These are phyloP conservation scores for Anarrhichthys ocellatus DNA, from an alignment of 2,113 vertebrate genomes.

Conservation along the genomic window DNA sequence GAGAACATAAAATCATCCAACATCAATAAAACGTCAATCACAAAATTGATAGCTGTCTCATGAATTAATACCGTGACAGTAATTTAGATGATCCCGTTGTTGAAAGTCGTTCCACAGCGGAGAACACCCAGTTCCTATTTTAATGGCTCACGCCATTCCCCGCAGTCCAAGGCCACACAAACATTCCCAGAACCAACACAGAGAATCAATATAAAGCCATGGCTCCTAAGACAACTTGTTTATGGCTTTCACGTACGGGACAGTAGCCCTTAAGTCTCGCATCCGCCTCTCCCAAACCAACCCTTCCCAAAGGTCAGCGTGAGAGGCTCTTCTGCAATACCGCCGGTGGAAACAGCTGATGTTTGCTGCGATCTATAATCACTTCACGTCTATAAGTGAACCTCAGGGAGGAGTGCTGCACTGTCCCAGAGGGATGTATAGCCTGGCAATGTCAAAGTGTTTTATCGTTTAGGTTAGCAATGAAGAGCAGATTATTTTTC, in stretches of 20 bases:
- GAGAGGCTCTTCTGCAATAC: slow-evolving; percentile 9
- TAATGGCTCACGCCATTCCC: background rate
- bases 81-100: slow-evolving; percentile 19
- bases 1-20: slow-evolving; percentile 2
- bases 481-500: slow-evolving; percentile 9
- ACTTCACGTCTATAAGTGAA: slow-evolving; percentile 40
- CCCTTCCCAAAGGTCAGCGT: slow-evolving; percentile 46
- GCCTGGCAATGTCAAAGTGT: background rate
- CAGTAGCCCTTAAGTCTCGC: slow-evolving; percentile 4
- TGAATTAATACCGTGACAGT: slow-evolving; percentile 5
- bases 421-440: slow-evolving; percentile 5
- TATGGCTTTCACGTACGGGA: slow-evolving; percentile 26
- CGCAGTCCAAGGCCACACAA: background rate
- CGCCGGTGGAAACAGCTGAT: slow-evolving; percentile 46
- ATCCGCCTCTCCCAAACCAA: background rate
- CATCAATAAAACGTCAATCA: background rate
- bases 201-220: slow-evolving; percentile 1
- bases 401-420: slow-evolving; percentile 8
- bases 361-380: slow-evolving; percentile 39
- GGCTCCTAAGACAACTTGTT: slow-evolving; percentile 36
- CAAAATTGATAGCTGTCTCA: slow-evolving; percentile 4
- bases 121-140: background rate
- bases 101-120: background rate
- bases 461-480: slow-evolving; percentile 31
- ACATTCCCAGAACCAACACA: slow-evolving; percentile 2